These are phyloP conservation scores for Parambassis ranga DNA, from an alignment of 2,797 vertebrate species.

Conservation along the genomic window DNA sequence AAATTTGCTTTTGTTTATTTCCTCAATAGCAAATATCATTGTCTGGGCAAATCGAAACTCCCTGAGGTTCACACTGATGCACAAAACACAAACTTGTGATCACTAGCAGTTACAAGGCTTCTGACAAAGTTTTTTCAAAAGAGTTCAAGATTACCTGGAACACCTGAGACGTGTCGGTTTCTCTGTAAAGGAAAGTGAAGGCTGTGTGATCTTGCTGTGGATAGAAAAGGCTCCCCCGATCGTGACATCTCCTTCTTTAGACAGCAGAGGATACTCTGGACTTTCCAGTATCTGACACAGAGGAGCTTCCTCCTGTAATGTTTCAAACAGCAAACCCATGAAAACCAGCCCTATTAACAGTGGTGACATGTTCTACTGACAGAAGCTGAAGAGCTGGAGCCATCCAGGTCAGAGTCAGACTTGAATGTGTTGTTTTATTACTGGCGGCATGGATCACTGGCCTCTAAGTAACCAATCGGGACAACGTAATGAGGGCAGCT, in stretches of 20 bases:
- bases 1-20: slow-evolving; percentile 73
- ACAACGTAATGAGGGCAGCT: neutral
- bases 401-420: neutral
- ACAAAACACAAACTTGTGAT: neutral
- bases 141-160: slow-evolving; percentile 70
- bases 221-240: slow-evolving; percentile 80
- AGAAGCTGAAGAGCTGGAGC: neutral
- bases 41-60: slow-evolving; percentile 79
- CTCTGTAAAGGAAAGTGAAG: slow-evolving; percentile 62
- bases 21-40: slow-evolving; percentile 79
- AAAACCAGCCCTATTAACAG: slow-evolving; percentile 19
- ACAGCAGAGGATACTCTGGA: slow-evolving; percentile 70
- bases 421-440: neutral
- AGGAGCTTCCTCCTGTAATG: slow-evolving; percentile 31
- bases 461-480: slow-evolving; percentile 49
- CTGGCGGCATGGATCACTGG: neutral
- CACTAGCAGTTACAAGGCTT: neutral
- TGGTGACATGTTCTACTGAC: slow-evolving; percentile 37
- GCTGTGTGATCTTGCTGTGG: slow-evolving; percentile 72
- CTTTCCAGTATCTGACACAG: slow-evolving; percentile 64
- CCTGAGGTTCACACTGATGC: slow-evolving; percentile 72
- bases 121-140: neutral
- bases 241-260: slow-evolving; percentile 70
- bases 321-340: slow-evolving; percentile 11
- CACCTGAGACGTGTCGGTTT: slow-evolving; percentile 69